Base-by-base conservation (phyloP, 2,113 vertebrate species). In the Chelonoidis abingdonii region DNA sequence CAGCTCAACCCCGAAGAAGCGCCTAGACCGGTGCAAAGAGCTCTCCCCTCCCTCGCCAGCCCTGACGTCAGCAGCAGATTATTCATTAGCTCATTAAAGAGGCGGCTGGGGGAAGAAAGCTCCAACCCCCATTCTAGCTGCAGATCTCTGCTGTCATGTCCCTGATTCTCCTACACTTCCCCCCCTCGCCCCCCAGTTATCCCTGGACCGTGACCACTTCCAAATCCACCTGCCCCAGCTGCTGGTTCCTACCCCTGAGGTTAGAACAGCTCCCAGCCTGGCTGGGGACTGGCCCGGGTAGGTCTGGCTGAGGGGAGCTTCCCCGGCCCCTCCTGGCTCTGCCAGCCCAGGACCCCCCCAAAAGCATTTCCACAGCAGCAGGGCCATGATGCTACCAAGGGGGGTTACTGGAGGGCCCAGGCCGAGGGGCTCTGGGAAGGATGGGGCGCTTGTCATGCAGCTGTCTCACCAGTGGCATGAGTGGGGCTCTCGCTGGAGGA, bases 311-410 rank as follows among this genome's bases (percentile, higher is more conserved):
- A 31, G 27, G 13, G 25, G 12, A 22, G 52, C 52, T 53, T 53
- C 2, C 19, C 52, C 19, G 17, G 19, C 52, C 52, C 19, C 52
- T 21, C 52, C 52, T 8, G 21, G 53, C 21, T 54, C 21, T 54
- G 53, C 21, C 53, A 54, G 53, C 53, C 53, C 53, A 16, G 53
- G 53, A 22, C 53, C 7, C 8, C 53, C 8, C 53, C 52, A 16
- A 82, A 83, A 92, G 90, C 17, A 78, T 92, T 69, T 49, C 84
- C 76, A 92, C 76, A 80, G 90, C 69, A 83, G 83, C 85, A 78
- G 83, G 62, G 85, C n/a, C 12, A 78, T 83, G 85, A 50, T 47
- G 57, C 85, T 78, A 83, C 87, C 79, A 78, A 80, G 53, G n/a
- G 79, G 79, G 87, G 87, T 54, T 22, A 54, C 80, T 41, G 84